phyloP scores from a whole-genome alignment of 2,797 vertebrate species.

The Phylloscopus collybita region DNA sequence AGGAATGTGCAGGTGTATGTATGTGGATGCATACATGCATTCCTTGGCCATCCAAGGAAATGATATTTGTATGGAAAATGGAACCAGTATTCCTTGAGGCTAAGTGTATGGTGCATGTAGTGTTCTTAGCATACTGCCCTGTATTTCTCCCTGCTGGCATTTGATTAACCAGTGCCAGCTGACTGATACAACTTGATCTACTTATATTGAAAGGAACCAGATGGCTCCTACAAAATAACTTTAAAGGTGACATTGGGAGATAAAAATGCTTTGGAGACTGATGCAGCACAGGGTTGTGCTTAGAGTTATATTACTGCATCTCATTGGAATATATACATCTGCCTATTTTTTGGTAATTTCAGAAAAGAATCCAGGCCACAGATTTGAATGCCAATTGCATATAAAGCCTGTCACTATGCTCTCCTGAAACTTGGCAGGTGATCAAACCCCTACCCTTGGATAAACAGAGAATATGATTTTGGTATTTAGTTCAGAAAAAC shows the following conservation, averaged over 20 bases:
- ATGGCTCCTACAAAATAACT: background rate
- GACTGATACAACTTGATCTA: background rate
- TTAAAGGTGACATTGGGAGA: background rate
- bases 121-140: background rate
- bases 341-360: background rate
- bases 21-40: background rate
- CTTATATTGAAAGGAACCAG: background rate
- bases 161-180: background rate
- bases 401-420: background rate
- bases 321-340: background rate
- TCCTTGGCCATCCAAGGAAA: background rate
- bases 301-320: background rate
- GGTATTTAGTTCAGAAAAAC: background rate
- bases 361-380: background rate
- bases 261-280: background rate
- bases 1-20: accelerated
- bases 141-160: background rate
- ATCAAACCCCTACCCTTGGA: background rate
- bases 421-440: background rate
- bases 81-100: background rate
- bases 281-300: background rate
- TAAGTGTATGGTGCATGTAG: background rate
- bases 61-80: background rate
- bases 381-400: background rate
- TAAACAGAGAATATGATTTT: background rate